phyloP scores from a whole-genome alignment of 2,888 invertebrate genomes.

The Ectemnius lituratus region DNA sequence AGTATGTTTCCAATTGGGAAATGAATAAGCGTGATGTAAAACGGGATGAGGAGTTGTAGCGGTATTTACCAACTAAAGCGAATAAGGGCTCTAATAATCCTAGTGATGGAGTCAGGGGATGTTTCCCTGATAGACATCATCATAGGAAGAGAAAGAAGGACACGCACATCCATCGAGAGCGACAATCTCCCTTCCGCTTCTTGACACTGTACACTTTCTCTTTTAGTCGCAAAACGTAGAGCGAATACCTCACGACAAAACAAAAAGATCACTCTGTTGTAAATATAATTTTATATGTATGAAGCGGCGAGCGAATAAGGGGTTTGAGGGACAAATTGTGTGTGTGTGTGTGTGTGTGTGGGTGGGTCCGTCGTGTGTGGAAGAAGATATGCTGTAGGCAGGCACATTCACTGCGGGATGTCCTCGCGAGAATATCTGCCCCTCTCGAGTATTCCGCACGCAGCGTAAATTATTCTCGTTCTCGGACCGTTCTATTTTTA shows the following conservation, averaged over 20 bases:
- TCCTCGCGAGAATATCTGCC: conserved; percentile 13
- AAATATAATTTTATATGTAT: conserved; percentile 70
- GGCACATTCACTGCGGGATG: conserved; percentile 21
- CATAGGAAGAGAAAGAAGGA: not conserved
- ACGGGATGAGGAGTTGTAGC: conserved; percentile 8
- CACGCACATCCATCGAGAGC: not conserved
- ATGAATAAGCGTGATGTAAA: conserved; percentile 14
- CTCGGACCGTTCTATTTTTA: conserved; percentile 8
- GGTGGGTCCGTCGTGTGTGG: too few species aligned
- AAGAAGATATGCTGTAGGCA: conserved; percentile 1
- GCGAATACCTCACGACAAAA: conserved; percentile 65
- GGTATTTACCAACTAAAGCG: not conserved
- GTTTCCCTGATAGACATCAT: not conserved
- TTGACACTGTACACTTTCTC: conserved; percentile 59
- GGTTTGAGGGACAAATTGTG: not conserved
- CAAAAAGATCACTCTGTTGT: conserved; percentile 65
- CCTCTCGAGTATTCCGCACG: conserved; percentile 20
- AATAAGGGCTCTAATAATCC: conserved; percentile 16
- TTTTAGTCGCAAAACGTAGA: conserved; percentile 58
- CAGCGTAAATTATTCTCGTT: not conserved
- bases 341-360: conserved; percentile 31
- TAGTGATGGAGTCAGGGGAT: conserved; percentile 3
- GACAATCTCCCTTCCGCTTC: conserved; percentile 45
- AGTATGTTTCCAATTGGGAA: conserved; percentile 6
- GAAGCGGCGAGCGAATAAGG: conserved; percentile 32